phyloP scores from a whole-genome alignment of 2,888 invertebrate genomes.

The Helicoverpa assulta region DNA sequence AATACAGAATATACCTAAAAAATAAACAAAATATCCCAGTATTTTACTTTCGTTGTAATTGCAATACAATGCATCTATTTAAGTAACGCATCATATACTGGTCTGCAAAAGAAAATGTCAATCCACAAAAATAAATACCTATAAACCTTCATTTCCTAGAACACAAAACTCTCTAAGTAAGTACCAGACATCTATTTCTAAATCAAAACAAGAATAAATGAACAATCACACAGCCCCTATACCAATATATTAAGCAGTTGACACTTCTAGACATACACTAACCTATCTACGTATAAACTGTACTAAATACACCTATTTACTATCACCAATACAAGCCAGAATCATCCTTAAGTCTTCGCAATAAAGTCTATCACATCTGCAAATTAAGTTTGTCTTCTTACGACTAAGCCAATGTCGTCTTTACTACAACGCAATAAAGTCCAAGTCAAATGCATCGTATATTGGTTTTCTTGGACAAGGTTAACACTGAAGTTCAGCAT shows the following conservation, averaged over 20 bases:
- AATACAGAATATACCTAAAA: no score
- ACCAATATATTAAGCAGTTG: slow-evolving; percentile 52
- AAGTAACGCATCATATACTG: neutral
- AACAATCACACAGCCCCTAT: slow-evolving; percentile 45
- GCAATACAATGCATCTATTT: no score
- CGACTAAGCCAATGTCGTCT: slow-evolving; percentile 11
- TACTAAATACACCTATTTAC: slow-evolving; percentile 16
- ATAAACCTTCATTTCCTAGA: slow-evolving; percentile 21
- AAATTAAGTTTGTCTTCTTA: slow-evolving; percentile 29
- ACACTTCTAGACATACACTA: slow-evolving; percentile 49
- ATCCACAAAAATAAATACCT: neutral
- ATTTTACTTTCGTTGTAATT: neutral
- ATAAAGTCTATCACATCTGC: slow-evolving; percentile 19
- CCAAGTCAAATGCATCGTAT: slow-evolving; percentile 11
- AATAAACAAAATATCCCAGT: neutral
- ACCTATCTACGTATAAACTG: slow-evolving; percentile 48
- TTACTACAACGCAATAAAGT: neutral
- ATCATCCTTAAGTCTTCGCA: neutral
- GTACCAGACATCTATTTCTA: slow-evolving; percentile 46
- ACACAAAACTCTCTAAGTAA: slow-evolving; percentile 9
- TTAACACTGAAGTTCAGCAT: slow-evolving; percentile 8
- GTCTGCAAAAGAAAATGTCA: neutral
- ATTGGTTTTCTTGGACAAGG: slow-evolving; percentile 34
- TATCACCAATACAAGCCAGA: slow-evolving; percentile 7
- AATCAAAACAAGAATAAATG: slow-evolving; percentile 52